Evolutionary conservation across 2,888 invertebrate genomes (phyloP), one percentile per base, ranked within the genome.

Genomic region (Harmothoe impar): DNA sequence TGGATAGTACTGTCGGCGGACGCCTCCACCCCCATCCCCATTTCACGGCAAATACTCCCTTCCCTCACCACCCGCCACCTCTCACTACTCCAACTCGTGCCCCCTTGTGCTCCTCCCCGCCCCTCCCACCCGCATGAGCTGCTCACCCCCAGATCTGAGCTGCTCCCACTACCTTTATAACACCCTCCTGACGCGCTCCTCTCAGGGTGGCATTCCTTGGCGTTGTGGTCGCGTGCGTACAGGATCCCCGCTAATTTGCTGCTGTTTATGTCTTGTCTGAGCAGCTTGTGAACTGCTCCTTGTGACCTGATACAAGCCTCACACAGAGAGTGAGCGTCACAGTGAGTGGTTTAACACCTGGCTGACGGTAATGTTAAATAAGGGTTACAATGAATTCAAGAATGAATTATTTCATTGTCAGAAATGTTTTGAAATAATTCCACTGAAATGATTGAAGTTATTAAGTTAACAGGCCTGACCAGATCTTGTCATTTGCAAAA

Each of bases 211-310:
- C n/a, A 62, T 62, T 62, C 62, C 62, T 62, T 10, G 43, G 43
- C 62, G 62, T 62, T 62, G 23, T 62, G 62, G 7, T 62, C 62
- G n/a, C 62, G 20, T n/a, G 62, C 62, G 1, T 15, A 62, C n/a
- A 62, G 7, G 20, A 62, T n/a, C 23, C n/a, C 20, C 3, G 20
- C 20, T 62, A 62, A 62, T 62, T 62, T 62, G 0, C 62, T 62
- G 23, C 62, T 62, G 62, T 62, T 62, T n/a, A 62, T 62, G 62
- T 62, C 62, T 62, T 62, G 62, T 62, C 62, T 62, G 62, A 20
- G 62, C n/a, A 20, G 62, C n/a, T 62, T 15, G 7, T 5, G 62
- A 62, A 1, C 62, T 62, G 62, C 62, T 62, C 62, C 62, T n/a
- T 62, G 23, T n/a, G 20, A 62, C 62, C 62, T 62, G n/a, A 3